Evolutionary conservation across 2,888 invertebrate genomes (phyloP).

Genomic region (Idaea straminata): DNA sequence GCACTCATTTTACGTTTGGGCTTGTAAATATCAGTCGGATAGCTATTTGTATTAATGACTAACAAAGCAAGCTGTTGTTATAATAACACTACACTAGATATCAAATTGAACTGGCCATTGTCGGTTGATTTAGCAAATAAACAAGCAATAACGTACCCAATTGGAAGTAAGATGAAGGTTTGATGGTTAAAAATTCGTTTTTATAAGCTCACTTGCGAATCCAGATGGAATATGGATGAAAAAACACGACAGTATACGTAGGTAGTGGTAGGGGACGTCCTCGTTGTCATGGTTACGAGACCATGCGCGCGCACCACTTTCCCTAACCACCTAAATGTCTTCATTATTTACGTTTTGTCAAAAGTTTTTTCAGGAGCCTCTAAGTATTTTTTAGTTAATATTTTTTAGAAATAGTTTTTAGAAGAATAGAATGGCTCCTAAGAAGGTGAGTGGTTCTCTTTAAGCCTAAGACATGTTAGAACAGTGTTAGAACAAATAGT

Average conservation of each 20-base stretch:
- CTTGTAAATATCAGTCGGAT: neutral
- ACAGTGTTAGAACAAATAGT: neutral
- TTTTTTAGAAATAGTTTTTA: slow-evolving; percentile 19
- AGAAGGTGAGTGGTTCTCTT: slow-evolving; percentile 56
- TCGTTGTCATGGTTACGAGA: slow-evolving; percentile 55
- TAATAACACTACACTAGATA: neutral
- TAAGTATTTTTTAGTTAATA: slow-evolving; percentile 24
- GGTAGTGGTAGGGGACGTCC: slow-evolving; percentile 18
- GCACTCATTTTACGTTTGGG: neutral
- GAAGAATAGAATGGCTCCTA: slow-evolving; percentile 58
- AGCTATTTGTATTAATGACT: neutral
- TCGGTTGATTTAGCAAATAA: neutral
- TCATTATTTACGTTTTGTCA: slow-evolving; percentile 52
- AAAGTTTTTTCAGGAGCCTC: slow-evolving; percentile 42
- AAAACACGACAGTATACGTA: neutral
- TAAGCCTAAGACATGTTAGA: neutral
- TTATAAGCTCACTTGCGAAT: neutral
- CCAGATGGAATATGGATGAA: neutral
- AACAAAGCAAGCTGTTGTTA: neutral
- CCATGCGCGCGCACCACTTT: slow-evolving; percentile 64
- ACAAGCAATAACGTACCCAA: neutral
- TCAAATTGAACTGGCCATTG: neutral
- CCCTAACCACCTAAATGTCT: slow-evolving; percentile 37
- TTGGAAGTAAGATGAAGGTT: neutral
- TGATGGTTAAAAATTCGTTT: neutral